Percentiles rank a stretch among this genome's conserved stretches.
These are phyloP conservation scores for Cynaeus angustus DNA, from an alignment of 2,888 invertebrate genomes.

Conservation along the genomic window DNA sequence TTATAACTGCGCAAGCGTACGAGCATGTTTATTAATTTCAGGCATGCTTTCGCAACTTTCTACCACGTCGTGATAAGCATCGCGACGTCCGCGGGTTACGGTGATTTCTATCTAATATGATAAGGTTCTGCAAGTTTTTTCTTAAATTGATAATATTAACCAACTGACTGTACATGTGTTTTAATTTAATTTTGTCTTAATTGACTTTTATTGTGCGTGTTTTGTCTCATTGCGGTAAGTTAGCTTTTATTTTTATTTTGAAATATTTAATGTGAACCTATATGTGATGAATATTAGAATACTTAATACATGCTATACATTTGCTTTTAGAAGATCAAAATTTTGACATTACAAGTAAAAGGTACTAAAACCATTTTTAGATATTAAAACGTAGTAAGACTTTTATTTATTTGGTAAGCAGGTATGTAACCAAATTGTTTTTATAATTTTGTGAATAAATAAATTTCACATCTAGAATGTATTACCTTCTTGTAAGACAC, in stretches of 20 bases:
- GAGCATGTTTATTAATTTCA: conserved; percentile 48
- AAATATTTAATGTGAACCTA: no score
- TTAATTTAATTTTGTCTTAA: conserved; percentile 25
- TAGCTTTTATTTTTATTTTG: conserved; percentile 2
- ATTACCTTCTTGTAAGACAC: no score
- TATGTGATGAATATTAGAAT: no score
- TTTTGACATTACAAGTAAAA: no score
- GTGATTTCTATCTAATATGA: conserved; percentile 8
- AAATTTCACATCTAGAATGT: no score
- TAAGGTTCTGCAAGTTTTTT: background rate
- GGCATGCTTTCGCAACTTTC: conserved; percentile 34
- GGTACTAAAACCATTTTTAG: no score
- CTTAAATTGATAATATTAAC: conserved; percentile 17
- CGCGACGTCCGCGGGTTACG: conserved; percentile 39
- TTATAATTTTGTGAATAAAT: no score
- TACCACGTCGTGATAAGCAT: conserved; percentile 44
- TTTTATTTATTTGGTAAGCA: no score
- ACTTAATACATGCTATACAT: no score
- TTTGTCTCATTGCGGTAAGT: conserved; percentile 22
- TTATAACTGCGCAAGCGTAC: conserved; percentile 49
- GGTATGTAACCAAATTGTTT: no score
- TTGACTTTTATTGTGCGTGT: background rate
- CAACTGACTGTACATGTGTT: conserved; percentile 19
- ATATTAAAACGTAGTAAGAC: no score
- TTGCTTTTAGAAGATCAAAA: no score